A percentile compares a stretch with the other conserved stretches of the same genome.
phyloP scores from a whole-genome alignment of 92 coral and sea anemone genomes.

The Scolanthus callimorphus region DNA sequence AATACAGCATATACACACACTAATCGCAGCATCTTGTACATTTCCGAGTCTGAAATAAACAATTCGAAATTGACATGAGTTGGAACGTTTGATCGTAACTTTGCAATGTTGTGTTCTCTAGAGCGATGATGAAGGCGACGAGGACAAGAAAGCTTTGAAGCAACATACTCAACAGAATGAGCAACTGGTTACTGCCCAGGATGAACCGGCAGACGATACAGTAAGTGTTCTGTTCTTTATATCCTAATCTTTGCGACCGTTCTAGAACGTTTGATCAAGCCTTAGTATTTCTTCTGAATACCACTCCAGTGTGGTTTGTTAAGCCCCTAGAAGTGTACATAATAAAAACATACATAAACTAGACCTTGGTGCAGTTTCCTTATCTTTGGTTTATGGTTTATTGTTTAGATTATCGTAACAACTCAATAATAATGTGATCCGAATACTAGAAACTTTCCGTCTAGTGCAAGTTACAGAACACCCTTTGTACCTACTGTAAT shows the following conservation, averaged over 20 bases:
- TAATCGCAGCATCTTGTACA: too few relatives aligned
- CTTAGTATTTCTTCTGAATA: too few relatives aligned
- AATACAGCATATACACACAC: too few relatives aligned
- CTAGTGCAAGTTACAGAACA: too few relatives aligned
- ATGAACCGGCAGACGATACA: conserved; percentile 48
- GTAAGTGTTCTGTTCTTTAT: conserved; percentile 24
- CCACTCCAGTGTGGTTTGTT: not conserved
- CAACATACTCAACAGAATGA: conserved; percentile 89
- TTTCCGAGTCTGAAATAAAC: too few relatives aligned
- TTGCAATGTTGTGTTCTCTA: conserved; percentile 13
- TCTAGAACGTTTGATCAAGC: not conserved
- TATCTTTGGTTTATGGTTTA: not conserved
- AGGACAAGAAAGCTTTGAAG: conserved; percentile 70
- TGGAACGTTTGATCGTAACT: not conserved
- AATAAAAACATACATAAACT: not conserved
- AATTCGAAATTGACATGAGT: not conserved
- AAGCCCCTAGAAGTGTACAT: conserved; percentile 1
- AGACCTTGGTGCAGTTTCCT: not conserved
- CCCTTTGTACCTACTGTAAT: too few relatives aligned
- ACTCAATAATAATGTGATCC: too few relatives aligned
- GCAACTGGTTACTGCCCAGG: conserved; percentile 55
- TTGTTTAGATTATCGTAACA: not conserved
- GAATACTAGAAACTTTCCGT: too few relatives aligned
- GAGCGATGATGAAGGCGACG: conserved; percentile 85
- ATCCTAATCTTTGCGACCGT: not conserved